Evolutionary conservation across 2,888 invertebrate genomes (phyloP).

Genomic region (Sussaba pulchella): DNA sequence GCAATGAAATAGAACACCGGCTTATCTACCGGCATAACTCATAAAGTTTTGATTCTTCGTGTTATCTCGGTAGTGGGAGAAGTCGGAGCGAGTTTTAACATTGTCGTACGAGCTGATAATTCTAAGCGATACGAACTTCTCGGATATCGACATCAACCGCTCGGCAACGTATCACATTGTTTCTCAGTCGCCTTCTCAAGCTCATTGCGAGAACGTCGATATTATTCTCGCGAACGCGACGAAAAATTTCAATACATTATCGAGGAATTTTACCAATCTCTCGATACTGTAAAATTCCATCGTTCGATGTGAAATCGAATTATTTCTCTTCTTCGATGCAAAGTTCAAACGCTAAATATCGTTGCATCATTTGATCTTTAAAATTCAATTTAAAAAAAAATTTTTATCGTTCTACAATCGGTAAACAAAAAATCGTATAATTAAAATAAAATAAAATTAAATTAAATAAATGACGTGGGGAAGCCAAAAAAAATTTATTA

Average conservation of each 20-base stretch:
- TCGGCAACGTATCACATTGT: not conserved
- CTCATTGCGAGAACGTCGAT: constrained; percentile 11
- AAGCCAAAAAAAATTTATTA: constrained; percentile 42
- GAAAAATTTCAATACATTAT: constrained; percentile 7
- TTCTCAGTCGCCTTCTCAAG: constrained; percentile 27
- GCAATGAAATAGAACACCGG: constrained; percentile 9
- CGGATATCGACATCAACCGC: constrained; percentile 9
- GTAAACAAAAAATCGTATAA: not conserved
- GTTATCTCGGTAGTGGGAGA: constrained; percentile 34
- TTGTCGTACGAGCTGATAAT: constrained; percentile 43
- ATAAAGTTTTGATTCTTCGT: not conserved
- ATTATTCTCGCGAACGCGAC: not conserved
- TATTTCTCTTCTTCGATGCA: not conserved
- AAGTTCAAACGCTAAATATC: not conserved
- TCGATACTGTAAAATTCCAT: not conserved
- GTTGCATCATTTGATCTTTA: not conserved
- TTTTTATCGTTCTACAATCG: too few relatives aligned
- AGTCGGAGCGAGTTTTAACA: not conserved
- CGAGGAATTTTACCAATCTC: constrained; percentile 16
- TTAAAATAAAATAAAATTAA: too few relatives aligned
- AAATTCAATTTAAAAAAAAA: not conserved
- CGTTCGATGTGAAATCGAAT: not conserved
- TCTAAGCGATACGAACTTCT: constrained; percentile 1
- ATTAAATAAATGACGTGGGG: constrained; percentile 64
- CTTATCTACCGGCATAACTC: constrained; percentile 22